Evolutionary conservation across 2,888 invertebrate species (phyloP).

Genomic region (Xestia c-nigrum): DNA sequence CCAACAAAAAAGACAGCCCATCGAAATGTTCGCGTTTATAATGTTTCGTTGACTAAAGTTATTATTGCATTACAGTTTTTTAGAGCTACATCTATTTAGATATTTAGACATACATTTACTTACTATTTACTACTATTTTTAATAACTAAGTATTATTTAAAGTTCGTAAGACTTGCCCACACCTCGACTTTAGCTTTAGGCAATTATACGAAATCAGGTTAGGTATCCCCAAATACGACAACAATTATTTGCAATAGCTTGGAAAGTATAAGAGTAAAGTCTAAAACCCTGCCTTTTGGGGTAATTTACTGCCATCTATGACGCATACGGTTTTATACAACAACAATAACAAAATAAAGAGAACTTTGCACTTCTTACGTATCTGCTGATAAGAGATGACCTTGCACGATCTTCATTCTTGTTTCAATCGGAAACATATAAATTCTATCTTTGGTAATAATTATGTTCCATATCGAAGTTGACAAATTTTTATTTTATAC

Average conservation of each 20-base stretch:
- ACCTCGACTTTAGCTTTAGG: not conserved
- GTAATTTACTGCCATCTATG: constrained; percentile 25
- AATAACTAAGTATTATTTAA: not conserved
- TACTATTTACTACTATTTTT: not conserved
- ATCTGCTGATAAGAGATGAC: constrained; percentile 25
- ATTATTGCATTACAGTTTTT: not conserved
- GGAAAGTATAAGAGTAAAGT: constrained; percentile 11
- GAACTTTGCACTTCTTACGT: constrained; percentile 29
- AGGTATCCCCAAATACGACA: not conserved
- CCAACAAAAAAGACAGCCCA: not conserved
- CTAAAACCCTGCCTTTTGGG: not conserved
- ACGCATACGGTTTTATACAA: constrained; percentile 12
- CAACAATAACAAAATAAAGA: constrained; percentile 7
- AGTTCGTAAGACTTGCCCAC: not conserved
- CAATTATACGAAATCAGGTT: not conserved
- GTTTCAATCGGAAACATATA: not conserved
- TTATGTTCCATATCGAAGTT: too few species aligned
- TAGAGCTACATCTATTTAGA: not conserved
- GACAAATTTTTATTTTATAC: too few species aligned
- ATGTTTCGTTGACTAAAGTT: not conserved
- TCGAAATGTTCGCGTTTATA: not conserved
- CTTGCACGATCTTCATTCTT: constrained; percentile 33
- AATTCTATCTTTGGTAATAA: not conserved
- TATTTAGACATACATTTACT: too few species aligned
- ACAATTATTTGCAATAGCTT: not conserved